Base-by-base conservation (phyloP, 1,140 invertebrate genomes). In the Pachypsylla venusta region DNA sequence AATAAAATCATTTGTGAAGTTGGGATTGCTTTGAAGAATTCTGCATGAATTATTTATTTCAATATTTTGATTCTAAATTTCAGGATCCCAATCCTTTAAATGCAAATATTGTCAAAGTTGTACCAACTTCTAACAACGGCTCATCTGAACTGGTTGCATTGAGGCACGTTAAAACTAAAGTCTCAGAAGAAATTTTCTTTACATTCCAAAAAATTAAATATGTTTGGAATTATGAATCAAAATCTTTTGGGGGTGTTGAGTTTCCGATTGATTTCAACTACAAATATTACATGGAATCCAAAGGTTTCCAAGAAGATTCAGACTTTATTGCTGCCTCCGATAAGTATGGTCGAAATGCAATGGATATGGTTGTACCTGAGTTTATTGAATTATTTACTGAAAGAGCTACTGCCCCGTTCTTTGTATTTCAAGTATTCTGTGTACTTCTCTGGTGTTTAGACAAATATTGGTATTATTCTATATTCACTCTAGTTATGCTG, bases 371-470 rank as follows among this genome's bases (percentile, higher is more conserved):
- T 59, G 86, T 99, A 35, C 97, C 97, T 13, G 88, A 95, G 70
- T 99, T 99, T 70, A 80, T 84, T 74, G 93, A 98, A 73, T 74
- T 99, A 2, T 99, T 99, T 68, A 90, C 86, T 67, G 97, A 99
- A 75, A 77, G 96, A 66, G 96, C 96, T 1, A 98, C 94, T 14
- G 95, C 96, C 1, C 97, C 97, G 16, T 99, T 99, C 73, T 99
- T 99, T 76, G 94, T 98, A 2, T 86, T 87, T 67, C 75, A 85
- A 78, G 82, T 99, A 53, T 98, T 99, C 70, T 99, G 96, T 73
- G 96, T 99, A 54, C 85, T 83, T 22, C 76, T 99, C 0, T 99
- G 97, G 97, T 99, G 96, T 75, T 75, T 99, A 61, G 96, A 99
- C 70, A 94, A 95, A 71, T 97, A 94, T 72, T 96, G 92, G 87